Evolutionary conservation across 2,113 vertebrate genomes (phyloP).

Genomic region (Myotis davidii): DNA sequence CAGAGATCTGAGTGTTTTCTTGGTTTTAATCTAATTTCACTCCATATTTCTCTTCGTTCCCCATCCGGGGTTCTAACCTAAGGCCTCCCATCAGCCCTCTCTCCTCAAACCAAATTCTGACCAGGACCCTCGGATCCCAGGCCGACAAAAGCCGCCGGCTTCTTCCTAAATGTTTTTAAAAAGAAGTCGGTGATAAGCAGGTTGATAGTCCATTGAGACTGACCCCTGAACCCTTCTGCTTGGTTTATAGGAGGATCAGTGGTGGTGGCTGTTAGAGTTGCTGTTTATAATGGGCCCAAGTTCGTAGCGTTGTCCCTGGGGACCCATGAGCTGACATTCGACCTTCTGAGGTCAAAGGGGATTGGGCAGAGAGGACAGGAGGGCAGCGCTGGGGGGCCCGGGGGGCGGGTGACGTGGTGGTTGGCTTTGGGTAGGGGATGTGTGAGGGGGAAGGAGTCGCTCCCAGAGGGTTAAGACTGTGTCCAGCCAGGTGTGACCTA

Average conservation of each 20-base stretch:
- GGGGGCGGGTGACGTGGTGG: slow-evolving; percentile 20
- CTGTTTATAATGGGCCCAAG: slow-evolving; percentile 40
- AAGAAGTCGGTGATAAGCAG: slow-evolving; percentile 73
- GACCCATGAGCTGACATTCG: slow-evolving; percentile 27
- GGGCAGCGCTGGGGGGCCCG: slow-evolving; percentile 59
- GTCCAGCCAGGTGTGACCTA: slow-evolving; percentile 35
- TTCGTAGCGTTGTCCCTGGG: slow-evolving; percentile 23
- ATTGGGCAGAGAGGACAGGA: not conserved
- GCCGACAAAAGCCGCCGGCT: not conserved
- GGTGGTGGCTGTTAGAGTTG: not conserved
- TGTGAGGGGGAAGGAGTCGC: not conserved
- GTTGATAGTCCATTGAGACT: slow-evolving; percentile 73
- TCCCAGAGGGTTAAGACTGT: not conserved
- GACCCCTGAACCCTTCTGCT: slow-evolving; percentile 81
- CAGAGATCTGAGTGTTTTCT: not conserved
- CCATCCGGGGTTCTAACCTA: not conserved
- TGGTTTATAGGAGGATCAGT: slow-evolving; percentile 64
- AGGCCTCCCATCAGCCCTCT: not conserved
- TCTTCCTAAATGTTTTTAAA: not conserved
- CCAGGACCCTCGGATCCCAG: accelerated
- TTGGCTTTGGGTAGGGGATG: slow-evolving; percentile 40
- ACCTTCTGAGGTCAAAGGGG: slow-evolving; percentile 54
- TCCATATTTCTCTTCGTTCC: not conserved
- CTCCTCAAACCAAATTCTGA: not conserved
- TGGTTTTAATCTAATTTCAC: slow-evolving; percentile 7